Percentiles rank a stretch among this genome's conserved stretches.
These are phyloP conservation scores for Beaufortia kweichowensis DNA, from an alignment of 2,113 vertebrate species.

Conservation along the genomic window DNA sequence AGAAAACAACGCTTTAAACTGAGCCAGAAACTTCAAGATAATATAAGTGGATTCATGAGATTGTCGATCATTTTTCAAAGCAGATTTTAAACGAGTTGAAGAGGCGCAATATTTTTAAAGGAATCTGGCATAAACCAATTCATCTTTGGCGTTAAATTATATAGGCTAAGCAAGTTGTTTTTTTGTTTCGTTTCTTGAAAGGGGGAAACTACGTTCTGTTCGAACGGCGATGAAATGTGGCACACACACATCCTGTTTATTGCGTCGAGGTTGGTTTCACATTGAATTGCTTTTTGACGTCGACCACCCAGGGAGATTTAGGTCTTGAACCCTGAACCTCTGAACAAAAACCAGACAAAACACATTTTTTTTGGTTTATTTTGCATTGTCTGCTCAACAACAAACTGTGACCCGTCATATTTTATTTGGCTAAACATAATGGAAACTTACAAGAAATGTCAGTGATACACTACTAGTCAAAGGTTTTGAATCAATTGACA, in stretches of 20 bases:
- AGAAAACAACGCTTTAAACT: background rate
- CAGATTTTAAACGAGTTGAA: slow-evolving; percentile 25
- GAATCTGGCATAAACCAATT: slow-evolving; percentile 16
- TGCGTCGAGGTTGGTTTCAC: background rate
- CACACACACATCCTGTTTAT: slow-evolving; percentile 21
- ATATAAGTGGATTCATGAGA: slow-evolving; percentile 4
- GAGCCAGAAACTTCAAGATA: background rate
- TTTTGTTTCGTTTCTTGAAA: background rate
- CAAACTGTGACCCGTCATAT: background rate
- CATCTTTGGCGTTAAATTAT: background rate
- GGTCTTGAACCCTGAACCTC: background rate
- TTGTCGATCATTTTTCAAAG: slow-evolving; percentile 7
- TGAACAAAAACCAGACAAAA: background rate
- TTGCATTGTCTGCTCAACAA: background rate
- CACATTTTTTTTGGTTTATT: background rate
- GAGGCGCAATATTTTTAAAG: background rate
- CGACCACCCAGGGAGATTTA: slow-evolving; percentile 2
- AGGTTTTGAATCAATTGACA: no score
- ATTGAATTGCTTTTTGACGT: background rate
- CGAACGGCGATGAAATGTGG: background rate
- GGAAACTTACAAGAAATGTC: no score
- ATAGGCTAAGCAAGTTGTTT: background rate
- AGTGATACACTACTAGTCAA: no score
- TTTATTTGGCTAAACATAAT: background rate
- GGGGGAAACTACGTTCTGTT: background rate